phyloP scores from a whole-genome alignment of 2,797 vertebrate species.

The Poecilia wingei region DNA sequence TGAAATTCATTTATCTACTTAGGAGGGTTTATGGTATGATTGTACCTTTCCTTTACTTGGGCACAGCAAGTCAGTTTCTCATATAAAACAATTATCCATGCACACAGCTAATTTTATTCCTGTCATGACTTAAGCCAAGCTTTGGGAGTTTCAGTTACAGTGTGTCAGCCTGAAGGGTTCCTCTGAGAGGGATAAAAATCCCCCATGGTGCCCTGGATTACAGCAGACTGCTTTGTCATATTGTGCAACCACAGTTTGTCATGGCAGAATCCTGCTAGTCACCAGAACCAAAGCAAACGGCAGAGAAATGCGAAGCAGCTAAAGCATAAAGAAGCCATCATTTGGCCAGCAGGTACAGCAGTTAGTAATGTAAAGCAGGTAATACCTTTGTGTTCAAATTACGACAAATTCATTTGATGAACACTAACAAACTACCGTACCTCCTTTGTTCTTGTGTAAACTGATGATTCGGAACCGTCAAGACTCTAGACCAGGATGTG shows the following conservation, averaged over 20 bases:
- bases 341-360: conserved; percentile 18
- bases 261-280: conserved; percentile 23
- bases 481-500: background rate
- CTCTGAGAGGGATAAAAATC: conserved; percentile 50
- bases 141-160: conserved; percentile 40
- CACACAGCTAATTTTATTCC: conserved; percentile 36
- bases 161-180: conserved; percentile 38
- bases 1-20: conserved; percentile 1
- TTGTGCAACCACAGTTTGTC: conserved; percentile 29
- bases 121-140: conserved; percentile 21
- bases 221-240: conserved; percentile 35
- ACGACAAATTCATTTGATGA: background rate
- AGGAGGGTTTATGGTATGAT: conserved; percentile 26
- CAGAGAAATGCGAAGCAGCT: conserved; percentile 13
- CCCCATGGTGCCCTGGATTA: conserved; percentile 38
- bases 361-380: conserved; percentile 5
- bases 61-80: conserved; percentile 19
- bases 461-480: background rate
- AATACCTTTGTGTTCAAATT: conserved; percentile 2
- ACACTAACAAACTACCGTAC: conserved; percentile 15
- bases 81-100: conserved; percentile 36
- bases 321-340: conserved; percentile 19
- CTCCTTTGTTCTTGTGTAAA: background rate
- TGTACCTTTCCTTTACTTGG: conserved; percentile 2
- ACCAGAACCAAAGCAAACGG: conserved; percentile 19